Evolutionary conservation across 1,140 invertebrate genomes (phyloP).

Genomic region (Papilio xuthus): DNA sequence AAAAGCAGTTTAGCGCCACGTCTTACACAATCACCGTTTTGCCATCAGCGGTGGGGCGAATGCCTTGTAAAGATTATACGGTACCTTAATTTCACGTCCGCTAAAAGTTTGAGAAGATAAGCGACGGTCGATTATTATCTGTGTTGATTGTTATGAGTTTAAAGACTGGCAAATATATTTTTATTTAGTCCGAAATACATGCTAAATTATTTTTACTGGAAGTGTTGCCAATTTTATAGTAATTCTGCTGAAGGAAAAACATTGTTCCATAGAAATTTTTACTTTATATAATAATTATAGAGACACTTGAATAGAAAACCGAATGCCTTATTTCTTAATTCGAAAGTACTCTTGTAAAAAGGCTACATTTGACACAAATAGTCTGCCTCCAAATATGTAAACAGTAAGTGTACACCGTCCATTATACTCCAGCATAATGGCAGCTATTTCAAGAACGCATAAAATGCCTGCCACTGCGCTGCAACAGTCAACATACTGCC

Average conservation of each 20-base stretch:
- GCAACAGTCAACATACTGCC: constrained; percentile 49
- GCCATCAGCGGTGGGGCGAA: constrained; percentile 33
- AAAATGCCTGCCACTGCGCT: constrained; percentile 44
- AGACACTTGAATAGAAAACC: background rate
- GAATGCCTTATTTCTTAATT: background rate
- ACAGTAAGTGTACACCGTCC: constrained; percentile 25
- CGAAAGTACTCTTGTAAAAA: background rate
- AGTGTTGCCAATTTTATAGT: background rate
- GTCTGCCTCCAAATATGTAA: constrained; percentile 21
- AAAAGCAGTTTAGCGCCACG: constrained; percentile 53
- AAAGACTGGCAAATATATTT: background rate
- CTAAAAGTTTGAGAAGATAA: constrained; percentile 1
- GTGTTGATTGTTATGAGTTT: background rate
- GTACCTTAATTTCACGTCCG: constrained; percentile 14
- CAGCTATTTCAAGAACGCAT: constrained; percentile 58
- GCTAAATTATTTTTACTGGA: background rate
- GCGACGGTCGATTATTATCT: constrained; percentile 12
- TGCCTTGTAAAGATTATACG: constrained; percentile 20
- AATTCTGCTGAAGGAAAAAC: background rate
- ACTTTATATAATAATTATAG: background rate
- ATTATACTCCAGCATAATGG: constrained; percentile 41
- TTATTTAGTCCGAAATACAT: background rate
- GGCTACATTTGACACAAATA: constrained; percentile 5
- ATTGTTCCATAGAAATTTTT: background rate
- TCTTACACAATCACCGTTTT: constrained; percentile 54